phyloP scores from a whole-genome alignment of 2,888 invertebrate species.

The Catocala fraxini region DNA sequence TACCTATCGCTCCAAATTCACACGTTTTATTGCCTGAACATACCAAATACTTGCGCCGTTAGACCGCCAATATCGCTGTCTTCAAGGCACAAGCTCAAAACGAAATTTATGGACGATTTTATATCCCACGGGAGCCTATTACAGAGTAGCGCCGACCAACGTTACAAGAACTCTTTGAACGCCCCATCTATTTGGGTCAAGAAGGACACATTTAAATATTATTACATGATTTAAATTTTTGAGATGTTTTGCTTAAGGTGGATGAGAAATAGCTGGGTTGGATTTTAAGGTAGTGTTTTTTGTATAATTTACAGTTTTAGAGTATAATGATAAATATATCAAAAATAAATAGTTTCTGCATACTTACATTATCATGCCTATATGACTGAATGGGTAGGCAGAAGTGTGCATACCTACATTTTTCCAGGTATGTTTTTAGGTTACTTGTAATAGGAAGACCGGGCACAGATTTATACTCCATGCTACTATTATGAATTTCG shows the following conservation, averaged over 20 bases:
- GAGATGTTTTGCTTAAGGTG: conserved; percentile 30
- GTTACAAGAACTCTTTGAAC: conserved; percentile 45
- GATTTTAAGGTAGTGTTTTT: background rate
- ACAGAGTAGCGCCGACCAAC: conserved; percentile 56
- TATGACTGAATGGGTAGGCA: too few relatives aligned
- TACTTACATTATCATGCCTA: too few relatives aligned
- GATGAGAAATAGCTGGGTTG: conserved; percentile 1
- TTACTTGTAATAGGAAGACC: too few relatives aligned
- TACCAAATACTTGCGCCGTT: conserved; percentile 49
- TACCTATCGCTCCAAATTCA: conserved; percentile 16
- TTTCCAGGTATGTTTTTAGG: too few relatives aligned
- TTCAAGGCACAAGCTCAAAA: conserved; percentile 61
- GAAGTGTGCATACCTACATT: too few relatives aligned
- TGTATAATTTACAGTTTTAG: background rate
- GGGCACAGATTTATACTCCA: too few relatives aligned
- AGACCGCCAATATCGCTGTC: conserved; percentile 53
- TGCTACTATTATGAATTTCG: too few relatives aligned
- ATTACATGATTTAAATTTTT: conserved; percentile 49
- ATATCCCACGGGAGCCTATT: conserved; percentile 77
- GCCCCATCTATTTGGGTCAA: conserved; percentile 47
- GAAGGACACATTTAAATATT: conserved; percentile 50
- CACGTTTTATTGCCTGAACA: conserved; percentile 27
- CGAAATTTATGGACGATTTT: conserved; percentile 77
- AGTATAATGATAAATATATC: too few relatives aligned
- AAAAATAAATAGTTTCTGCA: too few relatives aligned